Evolutionary conservation across 2,888 invertebrate species (phyloP).

Genomic region (Mythimna loreyi): DNA sequence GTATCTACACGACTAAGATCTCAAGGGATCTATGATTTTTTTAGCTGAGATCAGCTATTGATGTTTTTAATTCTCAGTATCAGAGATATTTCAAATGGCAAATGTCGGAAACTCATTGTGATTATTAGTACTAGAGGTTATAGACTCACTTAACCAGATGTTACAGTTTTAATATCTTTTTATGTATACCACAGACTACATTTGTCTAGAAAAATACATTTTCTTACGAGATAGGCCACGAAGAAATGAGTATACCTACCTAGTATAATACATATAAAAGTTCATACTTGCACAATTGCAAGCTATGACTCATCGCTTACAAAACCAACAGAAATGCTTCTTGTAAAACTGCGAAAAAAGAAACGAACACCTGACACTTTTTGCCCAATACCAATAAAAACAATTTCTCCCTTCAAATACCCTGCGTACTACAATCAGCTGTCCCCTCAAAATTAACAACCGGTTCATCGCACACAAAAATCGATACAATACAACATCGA

Average conservation of each 20-base stretch:
- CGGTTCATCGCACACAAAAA: slow-evolving; percentile 61
- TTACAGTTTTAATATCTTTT: too few relatives aligned
- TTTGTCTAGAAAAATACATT: too few relatives aligned
- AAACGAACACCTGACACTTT: slow-evolving; percentile 39
- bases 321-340: slow-evolving; percentile 5
- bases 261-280: too few relatives aligned
- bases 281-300: neutral
- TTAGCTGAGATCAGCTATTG: too few relatives aligned
- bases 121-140: too few relatives aligned
- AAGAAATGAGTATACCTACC: neutral
- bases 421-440: slow-evolving; percentile 53
- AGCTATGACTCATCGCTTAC: slow-evolving; percentile 32
- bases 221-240: neutral
- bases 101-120: too few relatives aligned
- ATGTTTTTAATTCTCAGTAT: too few relatives aligned
- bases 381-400: slow-evolving; percentile 31
- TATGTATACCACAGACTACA: too few relatives aligned
- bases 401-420: slow-evolving; percentile 14
- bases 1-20: too few relatives aligned
- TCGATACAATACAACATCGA: slow-evolving; percentile 73
- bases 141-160: too few relatives aligned
- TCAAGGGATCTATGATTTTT: too few relatives aligned
- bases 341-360: slow-evolving; percentile 22
- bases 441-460: slow-evolving; percentile 52
- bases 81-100: too few relatives aligned